phyloP scores from a whole-genome alignment of 2,888 invertebrate species.

The Tenthredo livida region DNA sequence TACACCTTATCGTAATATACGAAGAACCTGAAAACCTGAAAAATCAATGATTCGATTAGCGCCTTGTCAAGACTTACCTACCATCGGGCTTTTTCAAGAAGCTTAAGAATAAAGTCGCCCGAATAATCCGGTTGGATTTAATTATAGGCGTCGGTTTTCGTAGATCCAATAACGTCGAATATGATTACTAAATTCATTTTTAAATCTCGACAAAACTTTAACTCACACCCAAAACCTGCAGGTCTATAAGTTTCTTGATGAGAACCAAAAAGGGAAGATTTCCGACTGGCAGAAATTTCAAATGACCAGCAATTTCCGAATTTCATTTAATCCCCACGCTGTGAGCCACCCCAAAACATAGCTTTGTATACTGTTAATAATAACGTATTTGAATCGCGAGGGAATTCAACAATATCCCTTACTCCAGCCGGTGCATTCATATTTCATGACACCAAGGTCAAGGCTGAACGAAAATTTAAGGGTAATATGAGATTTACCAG shows the following conservation, averaged over 20 bases:
- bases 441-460: neutral
- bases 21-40: neutral
- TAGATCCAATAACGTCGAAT: neutral
- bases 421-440: neutral
- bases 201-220: neutral
- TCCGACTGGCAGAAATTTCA: neutral
- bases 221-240: neutral
- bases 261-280: neutral
- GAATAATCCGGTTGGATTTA: neutral
- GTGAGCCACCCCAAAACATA: neutral
- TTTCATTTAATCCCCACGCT: neutral
- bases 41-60: conserved; percentile 29
- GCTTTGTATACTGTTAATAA: neutral
- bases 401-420: conserved; percentile 1
- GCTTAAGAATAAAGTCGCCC: neutral
- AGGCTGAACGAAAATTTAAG: conserved; percentile 25
- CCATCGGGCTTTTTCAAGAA: neutral
- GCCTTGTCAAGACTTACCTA: neutral
- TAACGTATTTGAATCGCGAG: neutral
- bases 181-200: neutral
- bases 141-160: neutral
- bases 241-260: neutral
- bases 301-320: neutral
- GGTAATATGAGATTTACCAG: neutral
- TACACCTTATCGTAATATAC: no score